Evolutionary conservation across 2,888 invertebrate genomes (phyloP).

Genomic region (Epistrophe eligans): DNA sequence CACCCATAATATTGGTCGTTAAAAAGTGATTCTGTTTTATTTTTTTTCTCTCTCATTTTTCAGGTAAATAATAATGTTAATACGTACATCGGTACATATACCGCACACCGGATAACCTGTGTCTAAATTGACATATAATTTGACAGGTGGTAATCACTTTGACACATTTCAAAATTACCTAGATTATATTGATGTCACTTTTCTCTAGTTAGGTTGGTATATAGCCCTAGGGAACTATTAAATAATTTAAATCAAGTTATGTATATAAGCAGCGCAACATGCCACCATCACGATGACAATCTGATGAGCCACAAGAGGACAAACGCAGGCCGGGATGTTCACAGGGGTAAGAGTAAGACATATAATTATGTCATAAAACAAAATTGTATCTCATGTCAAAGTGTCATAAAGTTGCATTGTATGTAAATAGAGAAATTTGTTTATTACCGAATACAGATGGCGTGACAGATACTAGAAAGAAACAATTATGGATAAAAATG

Average conservation of each 20-base stretch:
- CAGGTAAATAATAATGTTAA: slow-evolving; percentile 42
- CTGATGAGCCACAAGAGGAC: slow-evolving; percentile 32
- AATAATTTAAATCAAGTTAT: slow-evolving; percentile 72
- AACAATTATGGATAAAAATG: slow-evolving; percentile 32
- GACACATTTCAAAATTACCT: slow-evolving; percentile 74
- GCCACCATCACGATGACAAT: slow-evolving; percentile 19
- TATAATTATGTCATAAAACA: slow-evolving; percentile 68
- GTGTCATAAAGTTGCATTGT: slow-evolving; percentile 63
- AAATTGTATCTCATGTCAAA: slow-evolving; percentile 69
- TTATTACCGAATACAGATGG: slow-evolving; percentile 59
- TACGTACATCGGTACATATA: not conserved
- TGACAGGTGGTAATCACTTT: slow-evolving; percentile 70
- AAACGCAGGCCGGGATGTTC: not conserved
- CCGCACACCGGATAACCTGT: slow-evolving; percentile 29
- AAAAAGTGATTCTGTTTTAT: slow-evolving; percentile 56
- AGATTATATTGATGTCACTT: slow-evolving; percentile 12
- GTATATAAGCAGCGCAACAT: slow-evolving; percentile 41
- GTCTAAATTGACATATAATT: slow-evolving; percentile 68
- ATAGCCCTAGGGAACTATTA: slow-evolving; percentile 62
- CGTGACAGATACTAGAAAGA: slow-evolving; percentile 60
- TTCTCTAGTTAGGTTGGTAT: not conserved
- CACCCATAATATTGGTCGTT: slow-evolving; percentile 53
- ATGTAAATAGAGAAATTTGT: slow-evolving; percentile 40
- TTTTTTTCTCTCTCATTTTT: not conserved
- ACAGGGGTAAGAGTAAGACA: slow-evolving; percentile 8